Conservation (phyloP, 2,797 vertebrate genomes). For the Cichlasoma orientale region DNA sequence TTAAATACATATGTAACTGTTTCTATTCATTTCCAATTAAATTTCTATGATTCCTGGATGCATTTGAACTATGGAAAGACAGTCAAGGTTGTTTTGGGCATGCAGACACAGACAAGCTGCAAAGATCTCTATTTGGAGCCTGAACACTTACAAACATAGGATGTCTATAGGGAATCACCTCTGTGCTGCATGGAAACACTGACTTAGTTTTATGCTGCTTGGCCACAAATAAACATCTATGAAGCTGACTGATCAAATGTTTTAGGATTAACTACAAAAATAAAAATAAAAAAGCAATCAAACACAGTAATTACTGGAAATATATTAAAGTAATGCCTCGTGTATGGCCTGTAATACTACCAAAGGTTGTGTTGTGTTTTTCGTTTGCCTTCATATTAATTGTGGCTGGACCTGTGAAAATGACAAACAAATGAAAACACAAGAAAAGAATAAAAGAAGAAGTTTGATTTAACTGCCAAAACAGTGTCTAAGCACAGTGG, state of each 20-base stretch:
- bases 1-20: neutral
- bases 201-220: neutral
- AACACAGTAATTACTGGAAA: neutral
- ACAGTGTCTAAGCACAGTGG: slow-evolving; percentile 54
- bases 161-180: neutral
- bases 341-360: neutral
- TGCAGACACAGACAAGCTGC: neutral
- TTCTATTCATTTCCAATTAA: neutral
- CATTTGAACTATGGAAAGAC: neutral
- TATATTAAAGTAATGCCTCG: neutral
- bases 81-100: neutral
- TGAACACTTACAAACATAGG: neutral
- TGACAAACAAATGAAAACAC: slow-evolving; percentile 21
- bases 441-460: slow-evolving; percentile 6
- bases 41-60: slow-evolving; percentile 11
- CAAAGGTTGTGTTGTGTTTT: neutral
- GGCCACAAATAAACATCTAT: neutral
- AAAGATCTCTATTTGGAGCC: neutral
- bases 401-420: slow-evolving; percentile 34
- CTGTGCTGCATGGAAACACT: neutral
- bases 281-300: neutral
- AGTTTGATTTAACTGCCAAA: slow-evolving; percentile 39
- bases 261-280: neutral
- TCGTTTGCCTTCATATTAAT: slow-evolving; percentile 20
- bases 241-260: neutral